A percentile compares a stretch with the other conserved stretches of the same genome.
phyloP scores from a whole-genome alignment of 2,113 vertebrate genomes.

The Ctenomys sociabilis region DNA sequence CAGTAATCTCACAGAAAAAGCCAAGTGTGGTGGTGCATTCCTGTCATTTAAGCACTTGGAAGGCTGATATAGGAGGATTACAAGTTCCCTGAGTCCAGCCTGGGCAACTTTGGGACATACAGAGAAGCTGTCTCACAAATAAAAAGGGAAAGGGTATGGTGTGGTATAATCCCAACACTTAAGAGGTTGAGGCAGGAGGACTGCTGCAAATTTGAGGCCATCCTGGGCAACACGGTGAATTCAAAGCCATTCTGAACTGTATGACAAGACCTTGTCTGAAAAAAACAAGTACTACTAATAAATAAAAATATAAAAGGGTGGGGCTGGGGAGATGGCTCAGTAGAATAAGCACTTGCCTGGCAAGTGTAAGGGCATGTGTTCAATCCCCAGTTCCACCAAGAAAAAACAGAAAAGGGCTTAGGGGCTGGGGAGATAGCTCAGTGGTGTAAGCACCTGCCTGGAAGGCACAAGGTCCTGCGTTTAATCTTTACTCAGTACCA shows the following conservation, averaged over 20 bases:
- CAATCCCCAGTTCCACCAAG: too few species aligned
- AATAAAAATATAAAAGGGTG: background rate
- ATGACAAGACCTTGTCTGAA: background rate
- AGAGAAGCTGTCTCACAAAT: background rate
- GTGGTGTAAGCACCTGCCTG: too few species aligned
- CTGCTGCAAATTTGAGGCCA: background rate
- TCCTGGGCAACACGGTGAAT: background rate
- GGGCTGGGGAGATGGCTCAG: too few species aligned
- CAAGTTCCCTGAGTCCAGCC: background rate
- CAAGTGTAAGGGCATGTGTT: too few species aligned
- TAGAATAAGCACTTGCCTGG: too few species aligned
- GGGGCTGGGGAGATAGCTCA: too few species aligned
- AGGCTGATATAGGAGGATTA: background rate
- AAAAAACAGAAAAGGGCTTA: background rate
- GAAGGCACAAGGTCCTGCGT: too few species aligned
- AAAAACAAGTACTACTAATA: background rate
- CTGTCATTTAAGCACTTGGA: background rate
- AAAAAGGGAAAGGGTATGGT: background rate
- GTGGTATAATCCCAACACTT: background rate
- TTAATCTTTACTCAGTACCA: too few species aligned
- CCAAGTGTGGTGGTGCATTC: background rate
- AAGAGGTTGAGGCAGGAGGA: background rate
- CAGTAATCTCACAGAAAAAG: background rate
- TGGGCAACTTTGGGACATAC: background rate
- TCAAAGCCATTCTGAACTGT: background rate